Evolutionary conservation across 2,888 invertebrate species (phyloP), one percentile per base, ranked within the genome.

Genomic region (Incurvaria masculella): DNA sequence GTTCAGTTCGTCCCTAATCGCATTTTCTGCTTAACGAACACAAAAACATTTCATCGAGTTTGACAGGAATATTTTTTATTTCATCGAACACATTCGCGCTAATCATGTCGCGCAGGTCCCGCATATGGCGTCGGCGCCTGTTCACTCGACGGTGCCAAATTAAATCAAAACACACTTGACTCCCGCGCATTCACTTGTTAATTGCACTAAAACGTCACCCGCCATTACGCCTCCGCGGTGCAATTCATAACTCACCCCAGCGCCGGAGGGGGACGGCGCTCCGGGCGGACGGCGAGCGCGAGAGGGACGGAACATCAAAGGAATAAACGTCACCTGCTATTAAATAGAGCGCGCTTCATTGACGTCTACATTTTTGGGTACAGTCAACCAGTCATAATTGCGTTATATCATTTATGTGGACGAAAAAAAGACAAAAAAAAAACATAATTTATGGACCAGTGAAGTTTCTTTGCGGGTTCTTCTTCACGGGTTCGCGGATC

Each of bases 311-410:
- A 4, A 33, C 33, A 33, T 33, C 11, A 33, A 33, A 33, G 48
- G 51, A 45, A 59, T 59, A 61, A 63, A 62, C 65, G 70, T 72
- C 74, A 74, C 73, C 74, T 73, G 73, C 62, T 58, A 66, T 72
- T 68, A 75, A 72, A 73, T 68, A 64, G 70, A 66, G 69, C 69
- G 66, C 59, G 69, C 66, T 63, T 70, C 71, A 72, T 70, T 69
- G 67, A 63, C 68, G 14, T 33, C 33, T 33, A 33, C 33, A 33
- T 33, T 33, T n/a, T n/a, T 8, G 14, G 33, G 33, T 58, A 61
- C 60, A 66, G 69, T 64, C 68, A 68, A 72, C 21, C 18, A 38
- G 19, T 38, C 38, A 39, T 39, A n/a, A n/a, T n/a, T n/a, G n/a
- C n/a, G n/a, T n/a, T n/a, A n/a, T n/a, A n/a, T n/a, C n/a, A n/a